Evolutionary conservation across 2,888 invertebrate species (phyloP).

Genomic region (Eilema griseolum): DNA sequence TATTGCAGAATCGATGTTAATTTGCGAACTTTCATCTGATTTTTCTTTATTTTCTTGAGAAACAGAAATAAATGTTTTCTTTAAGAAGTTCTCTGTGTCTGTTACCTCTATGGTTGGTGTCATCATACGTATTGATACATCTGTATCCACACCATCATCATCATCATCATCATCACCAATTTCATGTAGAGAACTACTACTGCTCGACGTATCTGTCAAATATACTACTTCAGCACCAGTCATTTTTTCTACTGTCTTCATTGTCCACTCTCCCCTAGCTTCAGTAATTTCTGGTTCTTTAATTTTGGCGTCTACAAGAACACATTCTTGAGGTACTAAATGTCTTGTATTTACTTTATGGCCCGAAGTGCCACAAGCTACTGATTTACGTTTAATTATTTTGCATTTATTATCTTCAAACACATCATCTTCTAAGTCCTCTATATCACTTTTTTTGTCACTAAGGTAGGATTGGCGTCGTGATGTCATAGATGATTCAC

Average conservation of each 20-base stretch:
- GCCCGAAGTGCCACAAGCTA: slow-evolving; percentile 54
- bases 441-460: slow-evolving; percentile 80
- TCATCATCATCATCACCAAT: slow-evolving; percentile 74
- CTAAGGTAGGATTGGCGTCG: slow-evolving; percentile 84
- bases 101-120: slow-evolving; percentile 85
- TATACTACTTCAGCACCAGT: slow-evolving; percentile 90
- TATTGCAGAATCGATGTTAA: neutral
- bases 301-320: slow-evolving; percentile 88
- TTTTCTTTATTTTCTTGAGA: slow-evolving; percentile 32
- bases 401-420: slow-evolving; percentile 73
- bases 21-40: neutral
- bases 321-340: slow-evolving; percentile 80
- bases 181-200: slow-evolving; percentile 88
- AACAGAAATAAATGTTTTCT: slow-evolving; percentile 66
- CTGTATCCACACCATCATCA: slow-evolving; percentile 79
- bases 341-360: slow-evolving; percentile 70
- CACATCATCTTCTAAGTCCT: slow-evolving; percentile 84
- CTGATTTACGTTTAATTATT: slow-evolving; percentile 50
- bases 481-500: slow-evolving; percentile 88
- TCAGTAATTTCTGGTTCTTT: slow-evolving; percentile 86
- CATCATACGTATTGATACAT: slow-evolving; percentile 80
- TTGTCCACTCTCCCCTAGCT: slow-evolving; percentile 86
- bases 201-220: slow-evolving; percentile 89
- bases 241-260: slow-evolving; percentile 82
- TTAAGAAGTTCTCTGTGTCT: slow-evolving; percentile 77